A percentile compares a stretch with the other conserved stretches of the same genome.
Conservation (phyloP, 2,888 invertebrate species). For the Netelia melanura region DNA sequence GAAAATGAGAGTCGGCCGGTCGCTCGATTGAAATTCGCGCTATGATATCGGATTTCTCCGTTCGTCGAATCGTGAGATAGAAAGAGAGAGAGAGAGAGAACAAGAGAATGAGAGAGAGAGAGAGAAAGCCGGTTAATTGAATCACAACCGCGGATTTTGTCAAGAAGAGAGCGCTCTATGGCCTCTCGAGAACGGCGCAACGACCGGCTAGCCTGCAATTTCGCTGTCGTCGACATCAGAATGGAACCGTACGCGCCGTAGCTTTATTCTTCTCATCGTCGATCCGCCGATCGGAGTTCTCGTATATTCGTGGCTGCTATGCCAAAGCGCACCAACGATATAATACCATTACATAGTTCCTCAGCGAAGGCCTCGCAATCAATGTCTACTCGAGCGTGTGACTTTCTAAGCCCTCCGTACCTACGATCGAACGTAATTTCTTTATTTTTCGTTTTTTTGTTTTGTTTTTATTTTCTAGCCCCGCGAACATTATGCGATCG, state of each 20-base stretch:
- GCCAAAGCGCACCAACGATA: slow-evolving; percentile 4
- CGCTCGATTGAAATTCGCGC: slow-evolving; percentile 7
- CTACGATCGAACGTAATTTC: slow-evolving; percentile 41
- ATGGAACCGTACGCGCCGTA: slow-evolving; percentile 3
- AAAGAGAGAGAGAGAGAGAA: too few species aligned
- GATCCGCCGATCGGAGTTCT: not conserved
- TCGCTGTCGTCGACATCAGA: slow-evolving; percentile 10
- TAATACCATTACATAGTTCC: slow-evolving; percentile 12
- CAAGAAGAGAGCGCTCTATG: slow-evolving; percentile 18
- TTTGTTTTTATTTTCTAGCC: not conserved
- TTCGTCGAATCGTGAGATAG: not conserved
- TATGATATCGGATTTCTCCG: slow-evolving; percentile 23
- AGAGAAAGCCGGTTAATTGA: slow-evolving; percentile 37
- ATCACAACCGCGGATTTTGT: slow-evolving; percentile 40
- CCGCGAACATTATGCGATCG: not conserved
- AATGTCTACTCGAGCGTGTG: slow-evolving; percentile 15
- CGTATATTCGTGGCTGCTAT: not conserved
- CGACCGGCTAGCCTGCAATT: slow-evolving; percentile 10
- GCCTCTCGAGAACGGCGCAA: slow-evolving; percentile 27
- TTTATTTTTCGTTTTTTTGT: not conserved
- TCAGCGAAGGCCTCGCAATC: slow-evolving; percentile 35
- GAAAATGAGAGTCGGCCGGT: not conserved
- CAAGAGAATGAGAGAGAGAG: too few species aligned
- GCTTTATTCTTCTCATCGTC: slow-evolving; percentile 18
- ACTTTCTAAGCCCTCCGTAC: slow-evolving; percentile 30